Conservation (phyloP, 2,888 invertebrate species). For the Silvanus unidentatus region DNA sequence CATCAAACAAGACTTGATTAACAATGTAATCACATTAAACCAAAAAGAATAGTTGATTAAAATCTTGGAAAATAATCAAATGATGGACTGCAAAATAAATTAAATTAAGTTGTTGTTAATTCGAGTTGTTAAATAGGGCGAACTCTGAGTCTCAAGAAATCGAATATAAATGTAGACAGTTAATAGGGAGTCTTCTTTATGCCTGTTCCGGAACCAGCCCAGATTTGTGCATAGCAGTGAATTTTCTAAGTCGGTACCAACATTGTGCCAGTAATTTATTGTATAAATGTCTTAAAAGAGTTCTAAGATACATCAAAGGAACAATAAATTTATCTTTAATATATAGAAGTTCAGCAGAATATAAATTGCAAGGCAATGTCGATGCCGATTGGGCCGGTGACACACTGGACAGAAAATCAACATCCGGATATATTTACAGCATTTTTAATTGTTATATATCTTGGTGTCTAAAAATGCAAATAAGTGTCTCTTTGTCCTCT, state of each 20-base stretch:
- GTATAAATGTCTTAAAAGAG: slow-evolving; percentile 7
- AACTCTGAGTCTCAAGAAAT: slow-evolving; percentile 6
- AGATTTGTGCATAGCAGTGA: slow-evolving; percentile 4
- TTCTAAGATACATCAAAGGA: slow-evolving; percentile 7
- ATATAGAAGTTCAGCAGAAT: neutral
- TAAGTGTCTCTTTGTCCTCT: slow-evolving; percentile 27
- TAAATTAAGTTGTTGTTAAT: too few relatives aligned
- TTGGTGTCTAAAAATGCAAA: slow-evolving; percentile 29
- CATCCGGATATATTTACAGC: slow-evolving; percentile 24
- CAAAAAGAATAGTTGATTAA: slow-evolving; percentile 10
- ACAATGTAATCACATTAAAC: slow-evolving; percentile 9
- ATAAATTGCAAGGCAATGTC: slow-evolving; percentile 7
- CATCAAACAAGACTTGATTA: slow-evolving; percentile 4
- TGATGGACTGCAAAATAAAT: slow-evolving; percentile 16
- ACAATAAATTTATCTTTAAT: slow-evolving; percentile 5
- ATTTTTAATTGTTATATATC: slow-evolving; percentile 22
- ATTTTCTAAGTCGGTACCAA: too few relatives aligned
- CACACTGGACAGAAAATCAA: slow-evolving; percentile 20
- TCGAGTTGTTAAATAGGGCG: slow-evolving; percentile 6
- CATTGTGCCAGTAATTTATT: neutral
- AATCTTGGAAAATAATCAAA: slow-evolving; percentile 13
- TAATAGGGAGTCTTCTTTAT: slow-evolving; percentile 14
- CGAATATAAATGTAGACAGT: slow-evolving; percentile 9
- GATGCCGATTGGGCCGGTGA: slow-evolving; percentile 14
- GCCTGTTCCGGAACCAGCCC: slow-evolving; percentile 9